A percentile compares a stretch with the other conserved stretches of the same genome.
Evolutionary conservation across 2,888 invertebrate genomes (phyloP).

Genomic region (Priocnemis perturbator): DNA sequence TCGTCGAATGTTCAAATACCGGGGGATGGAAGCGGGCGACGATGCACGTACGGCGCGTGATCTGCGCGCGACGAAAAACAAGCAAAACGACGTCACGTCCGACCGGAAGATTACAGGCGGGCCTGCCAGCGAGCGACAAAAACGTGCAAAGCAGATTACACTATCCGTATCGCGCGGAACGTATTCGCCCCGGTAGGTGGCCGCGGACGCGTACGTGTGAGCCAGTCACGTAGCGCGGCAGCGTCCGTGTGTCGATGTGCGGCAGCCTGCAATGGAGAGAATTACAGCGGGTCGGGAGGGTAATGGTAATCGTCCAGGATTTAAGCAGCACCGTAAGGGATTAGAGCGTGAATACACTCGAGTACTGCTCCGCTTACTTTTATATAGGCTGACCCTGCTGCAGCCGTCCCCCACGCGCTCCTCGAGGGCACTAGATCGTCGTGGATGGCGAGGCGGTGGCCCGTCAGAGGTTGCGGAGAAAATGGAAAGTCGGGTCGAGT

Average conservation of each 20-base stretch:
- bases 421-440: constrained; percentile 3
- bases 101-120: constrained; percentile 37
- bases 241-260: not conserved
- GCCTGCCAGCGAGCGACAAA: constrained; percentile 28
- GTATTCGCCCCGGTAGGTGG: constrained; percentile 1
- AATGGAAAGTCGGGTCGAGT: not conserved
- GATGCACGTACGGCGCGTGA: constrained; percentile 13
- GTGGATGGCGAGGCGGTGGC: not conserved
- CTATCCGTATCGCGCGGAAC: constrained; percentile 1
- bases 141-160: constrained; percentile 41
- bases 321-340: constrained; percentile 38
- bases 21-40: not conserved
- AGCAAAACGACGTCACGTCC: constrained; percentile 21
- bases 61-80: constrained; percentile 15
- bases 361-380: constrained; percentile 16
- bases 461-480: constrained; percentile 1
- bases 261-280: constrained; percentile 24
- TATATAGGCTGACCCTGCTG: not conserved
- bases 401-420: not conserved
- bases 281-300: constrained; percentile 17
- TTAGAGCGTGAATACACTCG: constrained; percentile 22
- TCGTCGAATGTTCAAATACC: constrained; percentile 5
- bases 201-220: not conserved
- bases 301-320: constrained; percentile 37
- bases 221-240: not conserved